These are phyloP conservation scores for Echinarachnius parma DNA, from an alignment of 53 echinoderm and acorn worm species.

Conservation along the genomic window DNA sequence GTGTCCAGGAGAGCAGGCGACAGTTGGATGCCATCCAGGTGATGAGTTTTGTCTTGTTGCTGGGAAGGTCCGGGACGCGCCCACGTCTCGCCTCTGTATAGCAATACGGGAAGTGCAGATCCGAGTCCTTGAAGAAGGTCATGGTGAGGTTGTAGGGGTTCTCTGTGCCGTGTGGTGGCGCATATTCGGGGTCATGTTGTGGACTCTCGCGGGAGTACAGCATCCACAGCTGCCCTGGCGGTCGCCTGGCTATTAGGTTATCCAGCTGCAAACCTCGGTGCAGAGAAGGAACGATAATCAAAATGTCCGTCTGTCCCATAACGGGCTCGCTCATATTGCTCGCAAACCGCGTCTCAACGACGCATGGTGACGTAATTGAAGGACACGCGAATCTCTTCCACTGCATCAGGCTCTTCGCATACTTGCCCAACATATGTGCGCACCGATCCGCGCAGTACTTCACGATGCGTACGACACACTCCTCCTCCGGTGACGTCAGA, in stretches of 20 bases:
- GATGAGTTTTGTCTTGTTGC: conserved; percentile 41
- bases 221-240: conserved; percentile 27
- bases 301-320: conserved; percentile 7
- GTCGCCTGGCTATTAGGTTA: conserved; percentile 10
- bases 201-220: conserved; percentile 30
- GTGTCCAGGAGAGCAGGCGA: conserved; percentile 54
- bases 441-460: conserved; percentile 23
- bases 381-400: conserved; percentile 14
- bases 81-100: conserved; percentile 21
- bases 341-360: conserved; percentile 15
- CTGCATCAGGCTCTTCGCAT: neutral
- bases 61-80: neutral
- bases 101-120: conserved; percentile 57
- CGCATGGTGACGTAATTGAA: conserved; percentile 5
- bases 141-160: conserved; percentile 41
- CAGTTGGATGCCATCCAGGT: conserved; percentile 81
- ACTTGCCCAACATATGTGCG: neutral
- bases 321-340: neutral
- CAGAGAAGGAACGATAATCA: conserved; percentile 19
- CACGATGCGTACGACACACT: conserved; percentile 19
- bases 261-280: conserved; percentile 10
- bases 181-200: conserved; percentile 31
- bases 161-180: neutral
- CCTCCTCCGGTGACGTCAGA: neutral
- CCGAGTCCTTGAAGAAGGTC: conserved; percentile 48